Percentiles rank a stretch among this genome's conserved stretches.
phyloP scores from a whole-genome alignment of 2,113 vertebrate genomes.

The Formicarius rufipectus region DNA sequence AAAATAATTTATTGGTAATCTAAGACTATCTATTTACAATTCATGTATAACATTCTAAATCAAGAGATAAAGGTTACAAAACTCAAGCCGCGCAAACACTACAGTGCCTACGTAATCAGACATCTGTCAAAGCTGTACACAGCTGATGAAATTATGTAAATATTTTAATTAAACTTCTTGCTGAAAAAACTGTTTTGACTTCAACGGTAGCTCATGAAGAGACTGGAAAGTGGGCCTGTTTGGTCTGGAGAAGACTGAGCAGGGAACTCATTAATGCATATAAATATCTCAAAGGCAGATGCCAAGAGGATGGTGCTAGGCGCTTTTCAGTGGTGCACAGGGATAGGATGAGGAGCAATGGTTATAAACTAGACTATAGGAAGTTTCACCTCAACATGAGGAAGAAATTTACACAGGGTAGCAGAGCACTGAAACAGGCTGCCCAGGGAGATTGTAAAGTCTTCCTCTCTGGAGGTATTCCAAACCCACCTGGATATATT shows the following conservation, averaged over 20 bases:
- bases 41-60: fast-evolving
- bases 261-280: background rate
- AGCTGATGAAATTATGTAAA: background rate
- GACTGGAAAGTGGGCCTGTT: background rate
- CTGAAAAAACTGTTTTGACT: background rate
- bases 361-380: background rate
- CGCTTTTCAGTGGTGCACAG: background rate
- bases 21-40: background rate
- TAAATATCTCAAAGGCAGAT: background rate
- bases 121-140: fast-evolving
- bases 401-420: background rate
- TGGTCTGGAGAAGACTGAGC: background rate
- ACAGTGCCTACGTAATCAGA: fast-evolving
- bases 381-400: background rate
- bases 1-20: background rate
- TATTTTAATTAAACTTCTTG: background rate
- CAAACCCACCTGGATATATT: background rate
- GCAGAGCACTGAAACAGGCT: background rate
- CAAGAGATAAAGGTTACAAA: background rate
- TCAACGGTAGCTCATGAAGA: fast-evolving
- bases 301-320: background rate
- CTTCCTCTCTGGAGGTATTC: background rate
- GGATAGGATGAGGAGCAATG: background rate
- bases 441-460: background rate
- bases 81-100: background rate